phyloP scores from a whole-genome alignment of 2,888 invertebrate genomes.

The Drosophila maculinotata region DNA sequence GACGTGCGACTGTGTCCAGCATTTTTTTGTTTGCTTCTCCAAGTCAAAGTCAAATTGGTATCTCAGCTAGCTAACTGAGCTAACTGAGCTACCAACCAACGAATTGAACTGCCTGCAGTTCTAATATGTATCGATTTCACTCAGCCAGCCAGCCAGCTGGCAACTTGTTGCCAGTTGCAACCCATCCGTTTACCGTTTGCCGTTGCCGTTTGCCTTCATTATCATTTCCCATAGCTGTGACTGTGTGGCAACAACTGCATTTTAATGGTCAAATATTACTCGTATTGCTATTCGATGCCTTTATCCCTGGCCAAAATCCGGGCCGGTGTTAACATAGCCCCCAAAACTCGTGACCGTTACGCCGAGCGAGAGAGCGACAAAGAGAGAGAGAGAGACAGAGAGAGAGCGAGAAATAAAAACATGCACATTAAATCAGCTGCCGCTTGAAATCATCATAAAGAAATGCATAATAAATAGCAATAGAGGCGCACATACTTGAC shows the following conservation, averaged over 20 bases:
- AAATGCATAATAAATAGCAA: slow-evolving; percentile 65
- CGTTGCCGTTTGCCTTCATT: slow-evolving; percentile 75
- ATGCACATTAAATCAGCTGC: slow-evolving; percentile 71
- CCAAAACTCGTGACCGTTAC: slow-evolving; percentile 71
- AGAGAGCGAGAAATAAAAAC: slow-evolving; percentile 30
- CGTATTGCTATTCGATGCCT: slow-evolving; percentile 26
- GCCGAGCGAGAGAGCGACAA: slow-evolving; percentile 26
- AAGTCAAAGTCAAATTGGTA: slow-evolving; percentile 28
- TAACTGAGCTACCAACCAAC: no score
- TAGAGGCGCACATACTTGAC: slow-evolving; percentile 27
- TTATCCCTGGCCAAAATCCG: slow-evolving; percentile 45
- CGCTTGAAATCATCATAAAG: slow-evolving; percentile 68
- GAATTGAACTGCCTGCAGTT: slow-evolving; percentile 54
- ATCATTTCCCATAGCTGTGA: slow-evolving; percentile 72
- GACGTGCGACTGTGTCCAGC: slow-evolving; percentile 37
- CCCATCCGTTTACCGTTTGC: slow-evolving; percentile 60
- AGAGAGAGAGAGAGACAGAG: background rate
- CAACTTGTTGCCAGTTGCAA: slow-evolving; percentile 61
- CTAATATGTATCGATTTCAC: slow-evolving; percentile 72
- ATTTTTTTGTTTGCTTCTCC: slow-evolving; percentile 43
- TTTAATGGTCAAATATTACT: slow-evolving; percentile 78
- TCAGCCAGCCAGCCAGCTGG: slow-evolving; percentile 34
- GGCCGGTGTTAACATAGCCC: slow-evolving; percentile 72
- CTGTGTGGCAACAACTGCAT: slow-evolving; percentile 53
- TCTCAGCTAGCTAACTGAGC: no score